Evolutionary conservation across 2,113 vertebrate species (phyloP).

Genomic region (Antechinus flavipes): DNA sequence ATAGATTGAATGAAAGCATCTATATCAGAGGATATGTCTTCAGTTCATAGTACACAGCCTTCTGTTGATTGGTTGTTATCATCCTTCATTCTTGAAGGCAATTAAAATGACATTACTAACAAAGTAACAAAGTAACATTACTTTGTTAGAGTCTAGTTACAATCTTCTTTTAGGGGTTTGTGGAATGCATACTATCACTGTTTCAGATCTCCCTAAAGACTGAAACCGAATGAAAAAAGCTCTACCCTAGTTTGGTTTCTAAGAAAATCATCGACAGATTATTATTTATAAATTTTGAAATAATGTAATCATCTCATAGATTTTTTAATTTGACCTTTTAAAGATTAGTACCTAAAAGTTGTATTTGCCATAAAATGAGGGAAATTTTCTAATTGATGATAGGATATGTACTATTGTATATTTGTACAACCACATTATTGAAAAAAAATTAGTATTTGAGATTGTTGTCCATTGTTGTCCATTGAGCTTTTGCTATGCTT

Average conservation of each 20-base stretch:
- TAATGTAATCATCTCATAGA: conserved; percentile 75
- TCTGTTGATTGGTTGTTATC: not conserved
- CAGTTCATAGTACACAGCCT: conserved; percentile 85
- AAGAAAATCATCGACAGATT: conserved; percentile 59
- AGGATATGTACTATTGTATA: conserved; percentile 80
- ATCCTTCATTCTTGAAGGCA: too few relatives aligned
- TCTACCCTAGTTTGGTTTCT: conserved; percentile 22
- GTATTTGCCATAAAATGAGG: conserved; percentile 75
- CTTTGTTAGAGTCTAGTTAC: too few relatives aligned
- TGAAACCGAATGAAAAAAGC: conserved; percentile 74
- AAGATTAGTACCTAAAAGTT: conserved; percentile 79
- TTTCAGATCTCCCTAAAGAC: conserved; percentile 70
- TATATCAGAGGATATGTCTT: conserved; percentile 92
- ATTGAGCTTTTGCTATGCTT: conserved; percentile 32
- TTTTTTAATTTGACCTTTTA: conserved; percentile 79
- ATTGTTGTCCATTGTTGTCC: conserved; percentile 64
- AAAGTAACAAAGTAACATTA: too few relatives aligned
- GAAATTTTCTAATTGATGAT: conserved; percentile 67
- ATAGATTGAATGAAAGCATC: conserved; percentile 93
- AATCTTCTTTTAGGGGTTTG: not conserved
- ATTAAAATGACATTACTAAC: too few relatives aligned
- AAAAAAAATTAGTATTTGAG: conserved; percentile 54
- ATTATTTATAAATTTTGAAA: conserved; percentile 70
- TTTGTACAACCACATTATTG: conserved; percentile 73
- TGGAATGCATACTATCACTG: not conserved